Base-by-base conservation (phyloP, 2,797 vertebrate species). In the Philypnodon macrostomus region DNA sequence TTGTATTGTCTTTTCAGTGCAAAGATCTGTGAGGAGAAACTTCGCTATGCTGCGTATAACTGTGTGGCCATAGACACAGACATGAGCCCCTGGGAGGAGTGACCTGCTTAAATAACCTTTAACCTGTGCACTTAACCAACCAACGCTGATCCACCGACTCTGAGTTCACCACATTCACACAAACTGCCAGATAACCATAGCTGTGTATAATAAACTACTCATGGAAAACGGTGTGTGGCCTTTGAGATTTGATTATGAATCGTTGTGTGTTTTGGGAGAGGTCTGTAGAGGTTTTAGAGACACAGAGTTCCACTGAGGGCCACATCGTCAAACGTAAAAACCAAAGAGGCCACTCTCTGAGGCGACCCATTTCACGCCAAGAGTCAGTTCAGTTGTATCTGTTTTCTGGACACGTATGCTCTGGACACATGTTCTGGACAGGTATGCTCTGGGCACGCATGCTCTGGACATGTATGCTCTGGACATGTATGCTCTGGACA, bases 21-120 rank as follows among this genome's bases (percentile, higher is more conserved):
- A 53, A 97, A 98, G 42, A 88, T 98, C 0, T 98, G 95, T 7
- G 96, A 99, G 73, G 96, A 99, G 81, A 98, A 98, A 77, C 85
- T 98, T 51, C 95, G 96, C 27, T 99, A 99, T 1, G 96, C 96
- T 0, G 95, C 96, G 0, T 99, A 99, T 77, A 99, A 99, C 87
- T 98, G 96, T 2, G 95, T 99, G 70, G 96, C 96, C 63, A 99
- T 99, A 7, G 96, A 98, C 81, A 97, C 94, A 0, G 96, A 99
- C 53, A 94, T 98, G 95, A 96, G 94, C 56, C 96, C 96, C 0
- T 99, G 96, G 95, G 96, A 98, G 29, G 96, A 98, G 77, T 98
- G 88, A 98, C 58, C 62, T 58, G 68, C 62, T 50, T 51, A n/a
- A n/a, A n/a, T n/a, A n/a, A n/a, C 14, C 33, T 54, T 7, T 72